Percentiles rank a stretch among this genome's conserved stretches.
Conservation (phyloP, 2,888 invertebrate species). For the Kryphioiulus occultus region DNA sequence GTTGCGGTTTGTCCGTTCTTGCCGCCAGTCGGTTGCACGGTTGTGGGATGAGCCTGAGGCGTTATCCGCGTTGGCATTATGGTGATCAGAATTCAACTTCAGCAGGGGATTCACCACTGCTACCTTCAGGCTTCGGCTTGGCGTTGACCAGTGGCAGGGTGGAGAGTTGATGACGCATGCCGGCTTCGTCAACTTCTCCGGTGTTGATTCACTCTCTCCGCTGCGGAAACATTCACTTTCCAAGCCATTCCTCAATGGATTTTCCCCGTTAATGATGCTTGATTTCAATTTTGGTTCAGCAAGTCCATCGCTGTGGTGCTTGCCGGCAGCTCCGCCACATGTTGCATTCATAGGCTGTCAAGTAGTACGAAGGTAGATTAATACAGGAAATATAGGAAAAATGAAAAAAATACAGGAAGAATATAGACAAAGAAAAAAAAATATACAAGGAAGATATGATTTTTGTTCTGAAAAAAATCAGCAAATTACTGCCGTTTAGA, state of each 20-base stretch:
- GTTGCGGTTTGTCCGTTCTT: not conserved
- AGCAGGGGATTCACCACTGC: not conserved
- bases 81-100: not conserved
- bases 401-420: no score
- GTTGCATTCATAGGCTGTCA: no score
- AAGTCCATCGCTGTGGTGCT: no score
- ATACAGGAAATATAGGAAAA: no score
- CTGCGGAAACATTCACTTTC: not conserved
- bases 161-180: not conserved
- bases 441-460: no score
- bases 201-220: not conserved
- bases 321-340: not conserved
- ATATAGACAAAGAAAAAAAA: no score
- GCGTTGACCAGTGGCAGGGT: not conserved
- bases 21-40: not conserved
- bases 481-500: no score
- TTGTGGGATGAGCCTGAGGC: not conserved
- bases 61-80: not conserved
- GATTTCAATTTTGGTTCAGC: not conserved
- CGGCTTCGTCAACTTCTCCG: not conserved
- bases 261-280: not conserved
- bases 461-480: no score
- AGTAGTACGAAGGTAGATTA: no score
- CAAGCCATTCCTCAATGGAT: not conserved
- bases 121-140: not conserved